Percentiles rank a stretch among this genome's conserved stretches.
Evolutionary conservation across 1,140 invertebrate genomes (phyloP).

Genomic region (Euwallacea similis): DNA sequence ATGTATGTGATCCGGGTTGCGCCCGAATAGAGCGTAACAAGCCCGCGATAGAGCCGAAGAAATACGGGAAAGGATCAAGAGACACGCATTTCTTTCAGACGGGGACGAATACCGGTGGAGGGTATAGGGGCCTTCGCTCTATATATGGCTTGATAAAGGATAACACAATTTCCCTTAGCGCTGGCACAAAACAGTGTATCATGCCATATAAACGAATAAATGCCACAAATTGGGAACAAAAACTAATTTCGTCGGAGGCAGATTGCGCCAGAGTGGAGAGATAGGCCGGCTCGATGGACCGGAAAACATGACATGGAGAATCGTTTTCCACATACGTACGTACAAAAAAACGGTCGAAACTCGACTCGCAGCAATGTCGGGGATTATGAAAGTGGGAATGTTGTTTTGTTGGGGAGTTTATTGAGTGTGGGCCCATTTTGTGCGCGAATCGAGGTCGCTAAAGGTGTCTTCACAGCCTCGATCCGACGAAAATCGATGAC

Average conservation of each 20-base stretch:
- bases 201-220: slow-evolving; percentile 37
- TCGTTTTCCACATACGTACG: slow-evolving; percentile 3
- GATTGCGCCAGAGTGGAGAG: slow-evolving; percentile 23
- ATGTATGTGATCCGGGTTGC: slow-evolving; percentile 36
- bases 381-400: background rate
- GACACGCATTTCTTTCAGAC: background rate
- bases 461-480: background rate
- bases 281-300: slow-evolving; percentile 23
- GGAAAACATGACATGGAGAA: slow-evolving; percentile 10
- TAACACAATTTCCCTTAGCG: slow-evolving; percentile 31
- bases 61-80: slow-evolving; percentile 38
- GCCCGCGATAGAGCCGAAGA: slow-evolving; percentile 43
- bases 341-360: slow-evolving; percentile 4
- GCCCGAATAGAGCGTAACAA: slow-evolving; percentile 46
- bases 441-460: background rate
- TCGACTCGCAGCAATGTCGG: slow-evolving; percentile 1
- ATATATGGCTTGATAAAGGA: slow-evolving; percentile 26
- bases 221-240: slow-evolving; percentile 36
- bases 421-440: background rate
- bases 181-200: slow-evolving; percentile 31
- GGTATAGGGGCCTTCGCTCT: background rate
- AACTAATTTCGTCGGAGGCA: slow-evolving; percentile 35
- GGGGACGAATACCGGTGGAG: background rate
- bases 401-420: background rate
- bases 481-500: slow-evolving; percentile 18